Base-by-base conservation (phyloP, 30 jellyfish, hydroid and myxozoan species). In the Pelagia noctiluca region DNA sequence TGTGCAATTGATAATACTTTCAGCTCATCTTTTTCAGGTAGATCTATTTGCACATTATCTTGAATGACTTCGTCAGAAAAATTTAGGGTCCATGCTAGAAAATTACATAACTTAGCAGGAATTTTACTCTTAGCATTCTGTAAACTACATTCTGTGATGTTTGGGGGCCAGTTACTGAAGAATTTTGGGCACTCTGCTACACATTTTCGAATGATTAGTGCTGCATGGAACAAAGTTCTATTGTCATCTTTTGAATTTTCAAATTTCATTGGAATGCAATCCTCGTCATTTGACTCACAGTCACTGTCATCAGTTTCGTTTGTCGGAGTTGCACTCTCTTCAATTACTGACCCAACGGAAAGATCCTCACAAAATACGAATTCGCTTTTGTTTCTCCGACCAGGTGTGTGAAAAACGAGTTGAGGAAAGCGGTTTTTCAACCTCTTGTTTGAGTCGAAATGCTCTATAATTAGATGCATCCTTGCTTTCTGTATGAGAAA, bases 131-230 rank as follows among this genome's bases (percentile, higher is more conserved):
- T 38, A 12, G 82, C 82, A 69, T 69, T 69, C 30, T 69, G 50
- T 33, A 33, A 69, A 34, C 34, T 69, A 22, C 30, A 69, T 33
- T 69, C 82, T 33, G 82, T 26, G 35, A 19, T 69, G 19, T 69
- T 38, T 69, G 82, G 82, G 35, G 82, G 82, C 82, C 82, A 69
- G 35, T 35, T 35, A 34, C 34, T 33, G 64, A 33, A 35, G 82
- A 69, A 33, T 63, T 63, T 63, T 63, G 75, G 75, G 75, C 75
- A 63, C 29, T 69, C 64, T 25, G 82, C 26, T 38, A 69, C n/a
- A 42, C 62, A 33, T 35, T 38, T 69, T 33, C 82, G 82, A 69
- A 69, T 35, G 57, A 33, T 33, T 21, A 69, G 28, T 35, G 82
- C 82, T 69, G 82, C 62, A 69, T 69, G 82, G 64, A 69, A 64